Evolutionary conservation across 2,113 vertebrate species (phyloP), one percentile per base, ranked within the genome.

Genomic region (Pycnonotus jocosus): DNA sequence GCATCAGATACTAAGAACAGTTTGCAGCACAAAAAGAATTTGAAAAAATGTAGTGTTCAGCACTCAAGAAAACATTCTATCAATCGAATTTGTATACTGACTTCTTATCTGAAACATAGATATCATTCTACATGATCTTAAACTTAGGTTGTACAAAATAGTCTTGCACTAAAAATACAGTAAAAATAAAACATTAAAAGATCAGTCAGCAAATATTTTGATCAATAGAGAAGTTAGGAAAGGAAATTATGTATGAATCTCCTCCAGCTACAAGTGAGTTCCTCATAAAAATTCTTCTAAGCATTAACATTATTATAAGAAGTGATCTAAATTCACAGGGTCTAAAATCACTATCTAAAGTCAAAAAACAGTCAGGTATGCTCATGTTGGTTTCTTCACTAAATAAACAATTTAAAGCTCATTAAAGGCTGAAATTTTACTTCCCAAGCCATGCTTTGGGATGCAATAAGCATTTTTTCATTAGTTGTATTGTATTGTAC

Each of bases 171-270:
- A 69, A 81, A 47, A 12, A 54, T 3, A 22, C 3, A 78, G 37
- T 35, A 31, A 72, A 90, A 70, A 44, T 28, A 61, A 77, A 54
- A 12, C 1, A 19, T 12, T 56, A 60, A 76, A 64, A 86, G 3
- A 45, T 62, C 12, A 31, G 9, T 21, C 15, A 40, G 8, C 0
- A 78, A 91, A 62, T 5, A 45, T 58, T 81, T 89, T 70, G 8
- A 20, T 74, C 12, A 27, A 78, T 62, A 74, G 2, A 10, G 24
- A 40, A 21, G 3, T 76, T 88, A 76, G 22, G 20, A 69, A 64
- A 54, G 14, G 11, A 71, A 42, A 50, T 33, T 0, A 20, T 2
- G 0, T 31, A 66, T 48, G 6, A 78, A 50, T 51, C 20, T 66
- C 27, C 40, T 44, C 53, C 28, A 51, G 22, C 35, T 82, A 51